Conservation (phyloP, 2,888 invertebrate species). For the Odontomyia ornata region DNA sequence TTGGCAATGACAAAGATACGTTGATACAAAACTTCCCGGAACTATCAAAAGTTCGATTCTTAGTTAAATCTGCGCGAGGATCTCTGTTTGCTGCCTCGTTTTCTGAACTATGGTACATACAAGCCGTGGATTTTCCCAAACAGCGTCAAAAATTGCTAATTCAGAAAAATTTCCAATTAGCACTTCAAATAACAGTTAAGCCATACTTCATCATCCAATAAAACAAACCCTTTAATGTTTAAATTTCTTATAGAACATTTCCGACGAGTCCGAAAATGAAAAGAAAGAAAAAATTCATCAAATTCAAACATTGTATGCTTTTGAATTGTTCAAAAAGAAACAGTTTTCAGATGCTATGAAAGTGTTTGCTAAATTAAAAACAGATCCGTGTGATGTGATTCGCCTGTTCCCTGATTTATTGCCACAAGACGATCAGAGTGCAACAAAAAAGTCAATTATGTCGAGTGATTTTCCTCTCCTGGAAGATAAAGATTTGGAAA, state of each 20-base stretch:
- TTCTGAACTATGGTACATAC: slow-evolving; percentile 89
- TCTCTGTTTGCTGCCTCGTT: slow-evolving; percentile 86
- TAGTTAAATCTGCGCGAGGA: slow-evolving; percentile 79
- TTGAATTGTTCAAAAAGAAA: slow-evolving; percentile 89
- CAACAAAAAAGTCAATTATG: slow-evolving; percentile 53
- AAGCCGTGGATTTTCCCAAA: slow-evolving; percentile 79
- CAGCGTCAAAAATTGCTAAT: slow-evolving; percentile 87
- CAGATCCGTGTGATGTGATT: slow-evolving; percentile 95
- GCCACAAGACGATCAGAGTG: slow-evolving; percentile 58
- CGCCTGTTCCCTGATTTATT: slow-evolving; percentile 89
- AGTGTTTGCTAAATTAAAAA: slow-evolving; percentile 87
- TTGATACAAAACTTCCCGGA: slow-evolving; percentile 82
- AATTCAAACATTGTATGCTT: slow-evolving; percentile 90
- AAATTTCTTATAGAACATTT: slow-evolving; percentile 72
- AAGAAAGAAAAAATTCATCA: slow-evolving; percentile 83
- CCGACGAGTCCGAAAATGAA: slow-evolving; percentile 81
- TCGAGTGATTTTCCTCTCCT: slow-evolving; percentile 63
- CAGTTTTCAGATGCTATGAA: slow-evolving; percentile 91
- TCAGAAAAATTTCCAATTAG: slow-evolving; percentile 93
- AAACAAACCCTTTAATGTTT: too few relatives aligned
- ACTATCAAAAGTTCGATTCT: slow-evolving; percentile 76
- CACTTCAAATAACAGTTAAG: slow-evolving; percentile 86
- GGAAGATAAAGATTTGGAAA: slow-evolving; percentile 85
- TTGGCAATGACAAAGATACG: slow-evolving; percentile 67
- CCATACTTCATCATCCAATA: slow-evolving; percentile 50